Evolutionary conservation across 1,140 invertebrate genomes (phyloP).

Genomic region (Trichogramma pretiosum): DNA sequence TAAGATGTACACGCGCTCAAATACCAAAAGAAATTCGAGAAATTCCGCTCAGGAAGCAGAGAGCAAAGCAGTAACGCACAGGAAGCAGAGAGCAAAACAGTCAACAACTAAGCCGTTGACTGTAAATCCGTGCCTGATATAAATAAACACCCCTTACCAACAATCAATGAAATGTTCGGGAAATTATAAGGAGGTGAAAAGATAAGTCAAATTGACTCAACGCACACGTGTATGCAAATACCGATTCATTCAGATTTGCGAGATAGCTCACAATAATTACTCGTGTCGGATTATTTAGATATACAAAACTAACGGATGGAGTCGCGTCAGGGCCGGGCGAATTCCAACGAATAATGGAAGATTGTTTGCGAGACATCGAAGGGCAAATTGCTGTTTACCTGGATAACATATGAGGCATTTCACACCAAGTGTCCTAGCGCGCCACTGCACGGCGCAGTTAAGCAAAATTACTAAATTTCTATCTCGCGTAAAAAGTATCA

Average conservation of each 20-base stretch:
- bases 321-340: conserved; percentile 17
- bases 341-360: background rate
- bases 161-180: conserved; percentile 26
- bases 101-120: no score
- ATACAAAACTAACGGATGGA: conserved; percentile 31
- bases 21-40: no score
- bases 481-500: conserved; percentile 16
- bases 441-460: conserved; percentile 18
- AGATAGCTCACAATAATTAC: conserved; percentile 32
- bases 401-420: conserved; percentile 28
- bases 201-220: conserved; percentile 34
- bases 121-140: conserved; percentile 32
- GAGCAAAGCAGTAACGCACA: no score
- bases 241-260: conserved; percentile 25
- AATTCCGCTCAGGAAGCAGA: no score
- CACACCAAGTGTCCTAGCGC: conserved; percentile 20
- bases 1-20: no score
- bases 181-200: conserved; percentile 24
- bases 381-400: conserved; percentile 22
- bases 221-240: conserved; percentile 36
- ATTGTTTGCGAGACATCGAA: background rate
- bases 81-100: no score
- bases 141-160: conserved; percentile 34
- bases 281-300: conserved; percentile 31
- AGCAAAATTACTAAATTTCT: background rate